These are phyloP conservation scores for Chrysolina haemoptera DNA, from an alignment of 2,888 invertebrate genomes.

Conservation along the genomic window DNA sequence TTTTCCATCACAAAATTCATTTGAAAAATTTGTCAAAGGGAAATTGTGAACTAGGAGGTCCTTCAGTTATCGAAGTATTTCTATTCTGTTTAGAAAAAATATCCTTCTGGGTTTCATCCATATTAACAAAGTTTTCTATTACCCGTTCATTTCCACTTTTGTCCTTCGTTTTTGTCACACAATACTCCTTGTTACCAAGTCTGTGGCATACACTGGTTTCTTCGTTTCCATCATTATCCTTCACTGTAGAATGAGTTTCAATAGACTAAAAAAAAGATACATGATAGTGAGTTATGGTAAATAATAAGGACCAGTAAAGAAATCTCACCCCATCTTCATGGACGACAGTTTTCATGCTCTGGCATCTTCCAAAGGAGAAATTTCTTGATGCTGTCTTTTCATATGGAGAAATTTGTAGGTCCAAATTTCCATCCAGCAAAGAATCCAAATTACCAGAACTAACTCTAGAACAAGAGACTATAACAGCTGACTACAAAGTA, in stretches of 20 bases:
- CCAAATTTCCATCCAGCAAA: conserved; percentile 34
- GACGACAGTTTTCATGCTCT: conserved; percentile 72
- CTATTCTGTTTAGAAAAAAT: conserved; percentile 34
- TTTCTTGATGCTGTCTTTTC: conserved; percentile 10
- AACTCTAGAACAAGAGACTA: conserved; percentile 37
- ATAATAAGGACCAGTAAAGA: conserved; percentile 19
- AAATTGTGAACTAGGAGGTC: conserved; percentile 53
- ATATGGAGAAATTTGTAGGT: conserved; percentile 27
- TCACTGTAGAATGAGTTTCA: conserved; percentile 73
- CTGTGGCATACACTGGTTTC: conserved; percentile 72
- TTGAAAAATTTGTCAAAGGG: conserved; percentile 58
- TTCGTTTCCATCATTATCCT: conserved; percentile 74
- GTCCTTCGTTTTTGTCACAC: conserved; percentile 70
- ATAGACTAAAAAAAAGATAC: conserved; percentile 63
- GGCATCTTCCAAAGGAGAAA: conserved; percentile 71
- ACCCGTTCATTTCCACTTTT: conserved; percentile 64
- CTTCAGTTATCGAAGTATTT: conserved; percentile 3
- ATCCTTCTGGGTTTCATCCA: conserved; percentile 62
- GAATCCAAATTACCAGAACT: conserved; percentile 42
- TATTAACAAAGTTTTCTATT: conserved; percentile 63
- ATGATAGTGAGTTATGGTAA: too few species aligned
- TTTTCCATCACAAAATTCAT: conserved; percentile 36
- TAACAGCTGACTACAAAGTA: background rate
- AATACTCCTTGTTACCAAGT: conserved; percentile 66
- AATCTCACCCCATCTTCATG: conserved; percentile 73